A percentile compares a stretch with the other conserved stretches of the same genome.
These are phyloP conservation scores for Psittacus erithacus DNA, from an alignment of 2,113 vertebrate genomes.

Conservation along the genomic window DNA sequence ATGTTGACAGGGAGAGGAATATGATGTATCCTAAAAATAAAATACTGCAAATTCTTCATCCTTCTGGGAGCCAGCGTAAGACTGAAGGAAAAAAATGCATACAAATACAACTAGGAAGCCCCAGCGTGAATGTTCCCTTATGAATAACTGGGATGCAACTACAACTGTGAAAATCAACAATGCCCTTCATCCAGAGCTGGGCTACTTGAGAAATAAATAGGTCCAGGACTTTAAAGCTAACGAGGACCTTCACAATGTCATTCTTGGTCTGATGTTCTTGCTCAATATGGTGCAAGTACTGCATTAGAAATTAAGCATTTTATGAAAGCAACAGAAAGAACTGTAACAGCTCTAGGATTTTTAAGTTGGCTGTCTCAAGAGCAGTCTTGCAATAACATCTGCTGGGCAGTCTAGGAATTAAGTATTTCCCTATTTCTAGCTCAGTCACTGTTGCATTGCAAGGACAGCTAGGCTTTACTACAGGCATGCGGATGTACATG, in stretches of 20 bases:
- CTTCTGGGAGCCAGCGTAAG: not conserved
- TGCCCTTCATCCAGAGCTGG: not conserved
- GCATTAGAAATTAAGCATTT: not conserved
- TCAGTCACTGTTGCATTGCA: not conserved
- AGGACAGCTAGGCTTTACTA: not conserved
- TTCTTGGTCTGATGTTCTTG: not conserved
- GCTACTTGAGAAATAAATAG: not conserved
- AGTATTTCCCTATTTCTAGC: not conserved
- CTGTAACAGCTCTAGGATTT: not conserved
- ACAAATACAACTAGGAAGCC: not conserved
- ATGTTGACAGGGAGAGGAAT: not conserved
- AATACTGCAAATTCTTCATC: not conserved
- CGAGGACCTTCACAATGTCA: not conserved
- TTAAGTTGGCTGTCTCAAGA: not conserved
- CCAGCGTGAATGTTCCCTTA: not conserved
- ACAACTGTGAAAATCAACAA: not conserved
- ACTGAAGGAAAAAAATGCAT: not conserved
- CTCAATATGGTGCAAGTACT: not conserved
- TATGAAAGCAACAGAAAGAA: not conserved
- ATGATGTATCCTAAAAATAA: not conserved
- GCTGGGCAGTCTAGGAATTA: not conserved
- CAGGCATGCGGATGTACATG: not conserved
- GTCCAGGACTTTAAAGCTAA: not conserved
- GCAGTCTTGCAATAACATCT: not conserved
- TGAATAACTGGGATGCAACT: not conserved